phyloP scores from a whole-genome alignment of 2,888 invertebrate species.

The Halictus quadricinctus region DNA sequence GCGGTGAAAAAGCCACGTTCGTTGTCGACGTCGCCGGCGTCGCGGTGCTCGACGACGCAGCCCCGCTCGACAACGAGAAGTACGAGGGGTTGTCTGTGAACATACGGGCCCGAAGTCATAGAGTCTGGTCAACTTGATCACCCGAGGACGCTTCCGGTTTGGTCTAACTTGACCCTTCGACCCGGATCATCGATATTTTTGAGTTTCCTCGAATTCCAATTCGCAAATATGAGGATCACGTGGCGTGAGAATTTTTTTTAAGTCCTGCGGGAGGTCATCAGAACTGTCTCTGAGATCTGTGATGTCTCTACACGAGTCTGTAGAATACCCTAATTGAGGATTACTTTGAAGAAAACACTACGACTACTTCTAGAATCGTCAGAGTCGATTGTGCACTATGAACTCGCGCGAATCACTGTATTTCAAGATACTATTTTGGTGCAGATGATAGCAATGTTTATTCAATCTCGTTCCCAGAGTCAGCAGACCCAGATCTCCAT shows the following conservation, averaged over 20 bases:
- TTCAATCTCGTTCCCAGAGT: neutral
- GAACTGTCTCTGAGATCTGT: no score
- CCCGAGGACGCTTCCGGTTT: conserved; percentile 10
- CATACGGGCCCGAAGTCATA: conserved; percentile 71
- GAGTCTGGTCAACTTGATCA: conserved; percentile 17
- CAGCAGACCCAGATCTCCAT: neutral
- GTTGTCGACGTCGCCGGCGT: conserved; percentile 49
- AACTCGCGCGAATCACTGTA: neutral
- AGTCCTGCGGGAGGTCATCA: neutral
- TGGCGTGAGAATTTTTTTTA: neutral
- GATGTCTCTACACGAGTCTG: no score
- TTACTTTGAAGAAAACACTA: no score
- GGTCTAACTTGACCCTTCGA: neutral
- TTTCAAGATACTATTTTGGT: neutral
- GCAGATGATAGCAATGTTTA: neutral
- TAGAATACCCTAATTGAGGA: no score
- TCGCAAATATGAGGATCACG: neutral
- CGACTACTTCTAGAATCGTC: no score
- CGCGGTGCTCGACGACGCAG: conserved; percentile 61
- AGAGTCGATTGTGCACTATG: neutral
- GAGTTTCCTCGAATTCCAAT: neutral
- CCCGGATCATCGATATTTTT: neutral
- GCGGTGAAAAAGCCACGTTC: conserved; percentile 47
- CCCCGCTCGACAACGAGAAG: conserved; percentile 85
- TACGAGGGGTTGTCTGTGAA: conserved; percentile 91